Base-by-base conservation (phyloP, 2,888 invertebrate species). In the Oxyscelio sp. region DNA sequence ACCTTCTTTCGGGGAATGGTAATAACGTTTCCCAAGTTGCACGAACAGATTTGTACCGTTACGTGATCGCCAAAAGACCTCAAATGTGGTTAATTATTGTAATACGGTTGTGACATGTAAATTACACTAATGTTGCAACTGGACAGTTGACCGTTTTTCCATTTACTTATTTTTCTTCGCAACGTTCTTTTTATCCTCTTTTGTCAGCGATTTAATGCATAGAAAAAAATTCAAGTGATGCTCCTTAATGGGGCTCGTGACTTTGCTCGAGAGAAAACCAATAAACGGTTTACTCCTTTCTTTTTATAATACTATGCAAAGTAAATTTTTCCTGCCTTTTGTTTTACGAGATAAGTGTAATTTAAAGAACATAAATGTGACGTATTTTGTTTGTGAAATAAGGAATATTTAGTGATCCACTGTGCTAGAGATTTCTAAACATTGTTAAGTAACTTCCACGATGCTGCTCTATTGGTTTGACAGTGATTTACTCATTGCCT, bases 71-170 rank as follows among this genome's bases (percentile, higher is more conserved):
- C 59, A 71, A 65, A 75, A 80, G 65, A 19, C 50, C 66, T 65
- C n/a, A 66, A 11, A 56, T 77, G 84, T 68, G 77, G 73, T 77
- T 81, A 85, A 80, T 83, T 83, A 78, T 70, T 80, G 73, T 70
- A 84, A 85, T 73, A 65, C 63, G 9, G 34, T 54, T 59, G 56
- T 38, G 66, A 77, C 77, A 66, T 80, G 80, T 77, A 81, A 85
- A 81, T 85, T 81, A 56, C 54, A 56, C 56, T 21, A 22, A 8
- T 83, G 34, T 66, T 45, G 59, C 31, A 73, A 81, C 2, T 4
- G 11, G 5, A 13, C 21, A 13, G 38, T 54, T 38, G 21, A 9
- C 34, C 9, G 11, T 34, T 34, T 27, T 27, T 45, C 34, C 24
- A 48, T 63, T 71, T 70, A n/a, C n/a, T n/a, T n/a, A n/a, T 63